Evolutionary conservation across 2,113 vertebrate genomes (phyloP).

Genomic region (Vulpes ferrilata): DNA sequence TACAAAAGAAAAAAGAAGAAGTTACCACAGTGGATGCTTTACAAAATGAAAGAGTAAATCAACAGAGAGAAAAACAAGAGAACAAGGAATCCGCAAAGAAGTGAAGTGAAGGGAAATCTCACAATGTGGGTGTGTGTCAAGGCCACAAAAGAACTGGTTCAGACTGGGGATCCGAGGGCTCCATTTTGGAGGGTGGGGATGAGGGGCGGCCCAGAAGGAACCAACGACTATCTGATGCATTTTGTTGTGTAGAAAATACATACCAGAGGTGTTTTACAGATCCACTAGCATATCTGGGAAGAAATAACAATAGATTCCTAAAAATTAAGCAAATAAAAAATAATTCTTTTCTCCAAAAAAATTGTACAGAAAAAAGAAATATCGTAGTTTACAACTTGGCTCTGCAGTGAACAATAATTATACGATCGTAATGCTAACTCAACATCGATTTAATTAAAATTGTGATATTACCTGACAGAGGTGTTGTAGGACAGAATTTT

Average conservation of each 20-base stretch:
- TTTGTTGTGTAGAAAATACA: neutral
- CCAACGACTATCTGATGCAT: neutral
- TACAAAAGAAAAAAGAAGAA: too few relatives aligned
- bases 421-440: too few relatives aligned
- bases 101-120: neutral
- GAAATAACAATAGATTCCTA: neutral
- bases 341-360: neutral
- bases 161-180: neutral
- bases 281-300: neutral
- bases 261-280: neutral
- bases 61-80: neutral
- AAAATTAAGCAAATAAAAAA: neutral
- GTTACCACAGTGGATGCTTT: neutral
- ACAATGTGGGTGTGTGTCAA: neutral
- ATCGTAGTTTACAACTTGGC: too few relatives aligned
- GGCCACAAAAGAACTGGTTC: neutral
- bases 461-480: too few relatives aligned
- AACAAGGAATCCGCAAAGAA: neutral
- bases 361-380: too few relatives aligned
- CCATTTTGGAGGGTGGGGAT: neutral
- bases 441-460: too few relatives aligned
- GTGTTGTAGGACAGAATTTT: too few relatives aligned
- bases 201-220: neutral
- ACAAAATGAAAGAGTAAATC: neutral
- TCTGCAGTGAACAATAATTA: too few relatives aligned